Evolutionary conservation across 2,113 vertebrate genomes (phyloP), one percentile per base, ranked within the genome.

Genomic region (Suricata suricatta): DNA sequence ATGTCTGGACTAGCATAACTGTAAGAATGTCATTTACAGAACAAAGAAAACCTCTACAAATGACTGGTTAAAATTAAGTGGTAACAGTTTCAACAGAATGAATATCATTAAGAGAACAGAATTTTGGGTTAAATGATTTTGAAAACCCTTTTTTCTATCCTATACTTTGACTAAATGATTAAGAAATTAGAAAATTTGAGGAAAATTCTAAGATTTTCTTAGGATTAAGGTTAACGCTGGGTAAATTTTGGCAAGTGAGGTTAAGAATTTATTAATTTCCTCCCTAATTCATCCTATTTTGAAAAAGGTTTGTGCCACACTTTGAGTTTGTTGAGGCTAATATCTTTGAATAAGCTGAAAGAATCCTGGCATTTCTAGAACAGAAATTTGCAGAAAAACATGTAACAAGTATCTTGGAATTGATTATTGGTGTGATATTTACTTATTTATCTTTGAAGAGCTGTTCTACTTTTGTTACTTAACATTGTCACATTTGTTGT

Each of bases 401-500:
- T 57, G 16, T 89, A 93, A 82, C 7, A 63, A 57, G 31, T 86
- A 81, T 81, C 44, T 80, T 95, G 23, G 14, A 87, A 83, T 66
- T 72, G 6, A 85, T 96, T 88, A 64, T 85, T 84, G 17, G 19
- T 93, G 7, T 69, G 19, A 25, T 93, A 41, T 54, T 80, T 77
- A 68, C 31, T 84, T 92, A 10, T 86, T 79, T 92, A 10, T 89
- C 64, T 95, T 92, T 84, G 63, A 88, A 93, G 89, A 93, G 41
- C 57, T 68, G 33, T 71, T 97, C 19, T 95, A 19, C 68, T 63
- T 79, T 79, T 97, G 13, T 72, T 89, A 5, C 66, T 79, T 23
- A 90, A 88, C 54, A 60, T 60, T 74, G 17, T 25, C 19, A 44
- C 15, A n/a, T n/a, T 94, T 95, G 14, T 95, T 25, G 23, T 80